Evolutionary conservation across 2,113 vertebrate species (phyloP), one percentile per base, ranked within the genome.

Genomic region (Perca flavescens): DNA sequence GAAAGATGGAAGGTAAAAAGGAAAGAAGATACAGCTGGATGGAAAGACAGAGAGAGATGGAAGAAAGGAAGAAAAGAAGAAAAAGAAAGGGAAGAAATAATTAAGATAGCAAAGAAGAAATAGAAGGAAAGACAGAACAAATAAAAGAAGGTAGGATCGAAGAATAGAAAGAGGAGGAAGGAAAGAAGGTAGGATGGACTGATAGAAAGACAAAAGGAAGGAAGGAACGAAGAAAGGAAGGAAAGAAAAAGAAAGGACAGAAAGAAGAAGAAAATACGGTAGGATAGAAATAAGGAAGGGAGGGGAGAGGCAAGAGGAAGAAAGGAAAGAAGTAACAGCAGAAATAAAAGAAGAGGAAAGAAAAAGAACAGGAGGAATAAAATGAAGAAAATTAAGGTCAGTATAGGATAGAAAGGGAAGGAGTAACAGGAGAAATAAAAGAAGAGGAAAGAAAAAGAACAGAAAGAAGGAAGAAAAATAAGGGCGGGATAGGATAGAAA

Each of bases 391-490:
- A 40, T 6, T 5, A 53, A 28, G 12, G 3, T 8, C 3, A 3
- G 28, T 2, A 31, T 31, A 14, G 10, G 5, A 34, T 19, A 5
- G 47, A 54, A 22, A 34, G 15, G 50, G 6, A 12, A 53, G 49
- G 17, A 21, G 11, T 17, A 3, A 62, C 6, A 0, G 14, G 3
- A 31, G 28, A 31, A 31, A 34, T 34, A 34, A 34, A 34, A 34
- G 34, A n/a, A n/a, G n/a, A n/a, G n/a, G n/a, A n/a, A n/a, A n/a
- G n/a, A n/a, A n/a, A n/a, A n/a, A n/a, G n/a, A n/a, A n/a, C n/a
- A n/a, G n/a, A n/a, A n/a, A n/a, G n/a, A 14, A 14, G 0, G 0
- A n/a, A 57, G 1, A 0, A 19, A 12, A 43, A 43, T 10, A 43
- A 1, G 6, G 66, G 16, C 6, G 5, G 43, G 10, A 58, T 52